Conservation (phyloP, 2,113 vertebrate species). For the Boleophthalmus pectinirostris region DNA sequence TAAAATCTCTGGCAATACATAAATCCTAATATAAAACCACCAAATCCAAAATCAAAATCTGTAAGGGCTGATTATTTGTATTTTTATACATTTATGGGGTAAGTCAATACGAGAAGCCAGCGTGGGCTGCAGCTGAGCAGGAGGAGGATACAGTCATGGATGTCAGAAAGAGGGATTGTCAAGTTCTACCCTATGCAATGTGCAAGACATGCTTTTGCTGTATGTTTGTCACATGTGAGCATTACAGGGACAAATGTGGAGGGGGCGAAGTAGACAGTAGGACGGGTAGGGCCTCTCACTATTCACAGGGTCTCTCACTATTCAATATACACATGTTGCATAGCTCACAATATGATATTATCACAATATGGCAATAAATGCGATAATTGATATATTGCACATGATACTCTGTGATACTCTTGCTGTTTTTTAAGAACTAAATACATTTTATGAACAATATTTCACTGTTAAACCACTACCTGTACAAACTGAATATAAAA, state of each 20-base stretch:
- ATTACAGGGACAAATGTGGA: constrained; percentile 19
- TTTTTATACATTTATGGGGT: constrained; percentile 22
- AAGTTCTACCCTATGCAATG: constrained; percentile 24
- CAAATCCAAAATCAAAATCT: constrained; percentile 21
- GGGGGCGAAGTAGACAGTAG: constrained; percentile 2
- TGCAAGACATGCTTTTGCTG: constrained; percentile 21
- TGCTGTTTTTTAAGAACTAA: too few relatives aligned
- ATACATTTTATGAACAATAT: too few relatives aligned
- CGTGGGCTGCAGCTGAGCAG: constrained; percentile 19
- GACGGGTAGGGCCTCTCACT: neutral
- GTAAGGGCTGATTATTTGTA: constrained; percentile 9
- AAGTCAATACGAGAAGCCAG: constrained; percentile 21
- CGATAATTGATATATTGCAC: too few relatives aligned
- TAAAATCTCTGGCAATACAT: neutral
- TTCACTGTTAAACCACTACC: too few relatives aligned
- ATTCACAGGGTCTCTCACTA: too few relatives aligned
- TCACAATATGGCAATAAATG: too few relatives aligned
- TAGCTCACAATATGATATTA: too few relatives aligned
- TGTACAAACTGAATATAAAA: too few relatives aligned
- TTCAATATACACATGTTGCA: neutral
- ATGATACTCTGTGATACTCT: too few relatives aligned
- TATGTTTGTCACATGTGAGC: constrained; percentile 34
- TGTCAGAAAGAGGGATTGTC: constrained; percentile 35
- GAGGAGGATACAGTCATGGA: constrained; percentile 32
- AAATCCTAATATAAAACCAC: neutral